These are phyloP conservation scores for Himalopsyche anomala DNA, from an alignment of 2,888 invertebrate species.

Conservation along the genomic window DNA sequence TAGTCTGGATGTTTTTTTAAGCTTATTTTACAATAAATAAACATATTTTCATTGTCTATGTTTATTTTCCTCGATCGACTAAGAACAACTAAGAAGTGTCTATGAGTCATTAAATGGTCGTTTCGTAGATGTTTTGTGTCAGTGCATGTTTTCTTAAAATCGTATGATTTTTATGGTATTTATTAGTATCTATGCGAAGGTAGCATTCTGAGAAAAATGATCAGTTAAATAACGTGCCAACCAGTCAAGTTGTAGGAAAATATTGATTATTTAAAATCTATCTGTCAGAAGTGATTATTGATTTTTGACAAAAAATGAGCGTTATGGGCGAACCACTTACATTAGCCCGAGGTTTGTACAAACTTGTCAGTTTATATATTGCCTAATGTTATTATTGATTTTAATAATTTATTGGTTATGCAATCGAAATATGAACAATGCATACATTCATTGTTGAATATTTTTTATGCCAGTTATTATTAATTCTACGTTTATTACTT, in stretches of 20 bases:
- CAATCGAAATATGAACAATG: background rate
- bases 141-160: too few species aligned
- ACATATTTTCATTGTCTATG: too few species aligned
- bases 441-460: too few species aligned
- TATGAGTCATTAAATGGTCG: background rate
- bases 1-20: too few species aligned
- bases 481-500: too few species aligned
- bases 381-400: background rate
- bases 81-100: too few species aligned
- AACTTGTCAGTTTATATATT: background rate
- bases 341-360: background rate
- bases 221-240: background rate
- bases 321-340: constrained; percentile 28
- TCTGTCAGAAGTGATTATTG: background rate
- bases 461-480: too few species aligned
- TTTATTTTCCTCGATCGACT: too few species aligned
- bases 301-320: constrained; percentile 26
- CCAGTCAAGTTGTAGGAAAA: background rate
- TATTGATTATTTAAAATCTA: background rate
- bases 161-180: background rate
- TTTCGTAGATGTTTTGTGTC: background rate
- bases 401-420: background rate
- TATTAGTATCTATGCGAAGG: background rate
- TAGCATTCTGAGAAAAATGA: background rate
- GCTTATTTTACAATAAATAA: too few species aligned